Evolutionary conservation across 2,888 invertebrate species (phyloP), one percentile per base, ranked within the genome.

Genomic region (Phalera bucephala): DNA sequence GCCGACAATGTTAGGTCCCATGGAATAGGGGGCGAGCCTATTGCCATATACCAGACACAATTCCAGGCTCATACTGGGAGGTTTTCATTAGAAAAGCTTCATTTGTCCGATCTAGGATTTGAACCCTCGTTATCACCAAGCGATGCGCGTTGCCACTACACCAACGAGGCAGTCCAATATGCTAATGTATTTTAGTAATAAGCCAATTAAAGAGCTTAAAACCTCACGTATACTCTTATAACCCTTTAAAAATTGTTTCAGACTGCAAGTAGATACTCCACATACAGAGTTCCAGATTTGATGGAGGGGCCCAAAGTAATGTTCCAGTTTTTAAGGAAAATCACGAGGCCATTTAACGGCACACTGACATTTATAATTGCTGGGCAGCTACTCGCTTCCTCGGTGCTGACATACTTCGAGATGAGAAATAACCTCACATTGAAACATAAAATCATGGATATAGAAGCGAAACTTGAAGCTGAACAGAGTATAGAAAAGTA

Each of bases 281-380:
- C 94, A 2, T 92, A 84, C 52, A 86, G 93, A 47, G 51, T 94
- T 12, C 95, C 95, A 2, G 86, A 91, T n/a, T 63, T 94, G n/a
- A 78, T 67, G 0, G 82, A 91, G 33, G 91, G 92, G 7, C 91
- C 91, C 0, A 79, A 73, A 54, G 91, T 90, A 35, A 75, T 92
- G 0, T 83, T 92, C 0, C 65, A 86, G 26, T 76, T 94, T 11
- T 66, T 92, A 56, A 64, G 61, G 3, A 91, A 90, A 61, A 62
- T 93, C 1, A 90, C 92, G 0, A 91, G 78, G 48, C 92, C 93
- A 0, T 85, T 93, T 14, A 66, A 78, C 2, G 90, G 88, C 1
- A 75, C 82, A 0, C 48, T 93, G 7, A 80, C 88, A 1, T 72
- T 78, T 0, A 64, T 93, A 23, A 61, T 91, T 3, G 53, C 87